Evolutionary conservation across 2,888 invertebrate species (phyloP).

Genomic region (Shargacucullia verbasci): DNA sequence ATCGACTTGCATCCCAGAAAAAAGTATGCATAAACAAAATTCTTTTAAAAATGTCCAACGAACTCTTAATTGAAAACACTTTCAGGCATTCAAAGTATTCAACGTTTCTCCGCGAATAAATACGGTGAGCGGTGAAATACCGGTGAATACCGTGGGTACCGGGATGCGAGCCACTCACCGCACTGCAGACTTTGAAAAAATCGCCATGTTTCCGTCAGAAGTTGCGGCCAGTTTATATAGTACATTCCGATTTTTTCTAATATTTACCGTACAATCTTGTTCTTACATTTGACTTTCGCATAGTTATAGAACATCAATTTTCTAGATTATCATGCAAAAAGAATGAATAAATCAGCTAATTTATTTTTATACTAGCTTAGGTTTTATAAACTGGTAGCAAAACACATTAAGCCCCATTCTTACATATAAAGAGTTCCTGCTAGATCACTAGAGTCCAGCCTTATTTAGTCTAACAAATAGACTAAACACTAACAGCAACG

Average conservation of each 20-base stretch:
- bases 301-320: no score
- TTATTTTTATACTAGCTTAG: no score
- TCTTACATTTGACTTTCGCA: no score
- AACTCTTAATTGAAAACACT: slow-evolving; percentile 55
- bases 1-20: slow-evolving; percentile 21
- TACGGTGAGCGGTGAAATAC: slow-evolving; percentile 27
- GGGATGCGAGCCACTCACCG: slow-evolving; percentile 31
- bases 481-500: slow-evolving; percentile 9
- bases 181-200: slow-evolving; percentile 43
- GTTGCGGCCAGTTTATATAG: background rate
- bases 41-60: slow-evolving; percentile 45
- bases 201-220: slow-evolving; percentile 3
- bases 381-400: no score
- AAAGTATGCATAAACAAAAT: slow-evolving; percentile 35
- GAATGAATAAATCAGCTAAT: no score
- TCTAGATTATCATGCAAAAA: no score
- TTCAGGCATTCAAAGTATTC: slow-evolving; percentile 52
- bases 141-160: slow-evolving; percentile 24
- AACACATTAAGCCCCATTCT: no score
- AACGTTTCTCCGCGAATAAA: slow-evolving; percentile 43
- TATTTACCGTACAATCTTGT: no score
- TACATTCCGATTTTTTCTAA: no score
- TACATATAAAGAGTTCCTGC: background rate
- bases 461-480: slow-evolving; percentile 32
- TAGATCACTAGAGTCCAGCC: slow-evolving; percentile 10